phyloP scores from a whole-genome alignment of 2,888 invertebrate genomes.

The Acronicta alni region DNA sequence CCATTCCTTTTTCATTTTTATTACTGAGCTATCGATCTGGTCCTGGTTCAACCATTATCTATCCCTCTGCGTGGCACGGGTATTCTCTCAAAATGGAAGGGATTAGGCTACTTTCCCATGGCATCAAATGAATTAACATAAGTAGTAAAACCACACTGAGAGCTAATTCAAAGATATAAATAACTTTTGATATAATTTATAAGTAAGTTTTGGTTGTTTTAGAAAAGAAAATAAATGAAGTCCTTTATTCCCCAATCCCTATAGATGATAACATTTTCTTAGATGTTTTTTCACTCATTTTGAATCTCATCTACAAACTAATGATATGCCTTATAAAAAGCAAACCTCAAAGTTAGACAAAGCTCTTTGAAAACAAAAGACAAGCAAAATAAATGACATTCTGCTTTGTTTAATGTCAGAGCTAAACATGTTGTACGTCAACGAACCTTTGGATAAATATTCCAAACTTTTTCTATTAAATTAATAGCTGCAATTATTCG shows the following conservation, averaged over 20 bases:
- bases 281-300: neutral
- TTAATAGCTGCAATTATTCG: slow-evolving; percentile 9
- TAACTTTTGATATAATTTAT: too few relatives aligned
- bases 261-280: neutral
- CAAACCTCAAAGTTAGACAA: neutral
- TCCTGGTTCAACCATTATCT: too few relatives aligned
- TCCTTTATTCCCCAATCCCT: slow-evolving; percentile 10
- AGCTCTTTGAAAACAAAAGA: slow-evolving; percentile 2
- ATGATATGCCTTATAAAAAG: slow-evolving; percentile 16
- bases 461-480: neutral
- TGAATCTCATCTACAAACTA: slow-evolving; percentile 6
- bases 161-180: too few relatives aligned
- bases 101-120: too few relatives aligned
- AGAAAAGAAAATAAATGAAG: too few relatives aligned
- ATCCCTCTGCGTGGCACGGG: too few relatives aligned
- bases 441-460: slow-evolving; percentile 5
- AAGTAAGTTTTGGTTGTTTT: neutral
- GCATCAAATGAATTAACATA: too few relatives aligned
- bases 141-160: too few relatives aligned
- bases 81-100: too few relatives aligned
- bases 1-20: too few relatives aligned
- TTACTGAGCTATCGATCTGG: too few relatives aligned
- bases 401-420: slow-evolving; percentile 13
- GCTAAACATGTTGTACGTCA: neutral
- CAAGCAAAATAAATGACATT: slow-evolving; percentile 4